These are phyloP conservation scores for Achroia grisella DNA, from an alignment of 1,140 invertebrate genomes.

Conservation along the genomic window DNA sequence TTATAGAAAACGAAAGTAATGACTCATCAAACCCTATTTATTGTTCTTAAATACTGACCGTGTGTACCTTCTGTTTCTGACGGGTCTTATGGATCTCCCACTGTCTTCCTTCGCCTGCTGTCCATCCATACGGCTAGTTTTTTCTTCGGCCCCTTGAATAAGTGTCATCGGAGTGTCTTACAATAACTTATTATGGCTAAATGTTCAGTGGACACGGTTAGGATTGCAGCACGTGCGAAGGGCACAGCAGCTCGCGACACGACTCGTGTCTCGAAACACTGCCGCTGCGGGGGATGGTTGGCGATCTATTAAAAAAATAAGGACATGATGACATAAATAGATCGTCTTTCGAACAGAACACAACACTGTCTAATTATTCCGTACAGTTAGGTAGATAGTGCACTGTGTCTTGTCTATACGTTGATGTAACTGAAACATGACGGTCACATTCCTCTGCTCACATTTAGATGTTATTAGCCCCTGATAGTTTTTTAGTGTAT, in stretches of 20 bases:
- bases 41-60: slow-evolving; percentile 60
- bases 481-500: slow-evolving; percentile 7
- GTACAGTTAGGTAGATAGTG: slow-evolving; percentile 35
- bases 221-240: slow-evolving; percentile 52
- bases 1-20: slow-evolving; percentile 47
- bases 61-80: slow-evolving; percentile 75
- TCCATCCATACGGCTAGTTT: slow-evolving; percentile 41
- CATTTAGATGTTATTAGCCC: slow-evolving; percentile 59
- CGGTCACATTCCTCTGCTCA: slow-evolving; percentile 62
- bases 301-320: slow-evolving; percentile 72
- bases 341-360: slow-evolving; percentile 47
- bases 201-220: slow-evolving; percentile 9
- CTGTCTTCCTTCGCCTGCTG: slow-evolving; percentile 37
- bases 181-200: background rate
- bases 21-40: slow-evolving; percentile 34
- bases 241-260: slow-evolving; percentile 48
- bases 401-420: slow-evolving; percentile 37
- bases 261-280: slow-evolving; percentile 51
- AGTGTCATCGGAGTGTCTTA: slow-evolving; percentile 44
- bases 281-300: slow-evolving; percentile 64
- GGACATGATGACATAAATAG: slow-evolving; percentile 71
- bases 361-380: slow-evolving; percentile 36
- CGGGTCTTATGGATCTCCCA: slow-evolving; percentile 68
- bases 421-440: slow-evolving; percentile 73
- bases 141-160: slow-evolving; percentile 42